Evolutionary conservation across 2,888 invertebrate genomes (phyloP).

Genomic region (Monochamus alternatus): DNA sequence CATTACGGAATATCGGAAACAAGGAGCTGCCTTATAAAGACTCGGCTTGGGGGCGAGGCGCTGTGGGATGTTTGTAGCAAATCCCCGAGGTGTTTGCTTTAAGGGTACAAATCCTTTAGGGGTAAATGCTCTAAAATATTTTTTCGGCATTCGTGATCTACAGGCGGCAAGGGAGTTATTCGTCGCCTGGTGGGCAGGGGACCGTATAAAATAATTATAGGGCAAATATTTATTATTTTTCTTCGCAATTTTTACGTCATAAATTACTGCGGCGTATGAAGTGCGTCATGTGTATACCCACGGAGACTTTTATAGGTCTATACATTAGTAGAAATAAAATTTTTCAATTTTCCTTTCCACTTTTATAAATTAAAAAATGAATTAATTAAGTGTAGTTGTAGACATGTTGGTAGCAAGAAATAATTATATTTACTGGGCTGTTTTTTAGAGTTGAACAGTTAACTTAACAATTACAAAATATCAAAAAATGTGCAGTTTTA

Average conservation of each 20-base stretch:
- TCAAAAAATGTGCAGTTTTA: no score
- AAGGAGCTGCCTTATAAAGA: conserved; percentile 40
- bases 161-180: conserved; percentile 41
- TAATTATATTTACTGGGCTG: no score
- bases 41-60: conserved; percentile 29
- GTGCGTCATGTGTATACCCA: no score
- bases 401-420: no score
- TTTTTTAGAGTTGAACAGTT: no score
- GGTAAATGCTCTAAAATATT: conserved; percentile 35
- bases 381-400: no score
- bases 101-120: conserved; percentile 48
- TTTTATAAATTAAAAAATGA: no score
- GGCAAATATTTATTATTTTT: background rate
- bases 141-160: conserved; percentile 38
- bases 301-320: no score
- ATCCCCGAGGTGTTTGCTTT: conserved; percentile 48
- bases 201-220: conserved; percentile 12
- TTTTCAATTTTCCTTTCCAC: no score
- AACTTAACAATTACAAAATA: no score
- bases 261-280: background rate
- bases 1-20: conserved; percentile 45
- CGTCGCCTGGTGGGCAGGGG: background rate
- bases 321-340: no score
- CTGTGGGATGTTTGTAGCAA: conserved; percentile 43
- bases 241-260: background rate